A percentile compares a stretch with the other conserved stretches of the same genome.
phyloP scores from a whole-genome alignment of 1,140 invertebrate species.

The Campoletis sonorensis region DNA sequence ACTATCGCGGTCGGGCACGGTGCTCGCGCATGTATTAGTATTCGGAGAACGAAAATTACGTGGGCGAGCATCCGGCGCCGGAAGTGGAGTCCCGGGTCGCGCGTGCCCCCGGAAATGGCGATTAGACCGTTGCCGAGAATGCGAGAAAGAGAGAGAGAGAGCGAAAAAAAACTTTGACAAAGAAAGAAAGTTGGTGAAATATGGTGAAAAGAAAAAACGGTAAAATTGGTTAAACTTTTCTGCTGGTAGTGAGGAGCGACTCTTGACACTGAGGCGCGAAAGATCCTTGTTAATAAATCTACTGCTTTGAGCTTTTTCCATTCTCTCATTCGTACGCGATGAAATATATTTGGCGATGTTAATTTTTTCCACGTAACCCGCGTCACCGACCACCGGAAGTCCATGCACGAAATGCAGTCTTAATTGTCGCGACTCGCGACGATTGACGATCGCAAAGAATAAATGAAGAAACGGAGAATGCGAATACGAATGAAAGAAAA shows the following conservation, averaged over 20 bases:
- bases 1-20: slow-evolving; percentile 26
- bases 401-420: no score
- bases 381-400: no score
- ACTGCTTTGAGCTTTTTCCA: no score
- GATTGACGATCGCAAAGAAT: no score
- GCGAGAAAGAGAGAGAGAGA: neutral
- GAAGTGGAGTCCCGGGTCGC: slow-evolving; percentile 40
- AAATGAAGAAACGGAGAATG: no score
- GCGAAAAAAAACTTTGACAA: slow-evolving; percentile 4
- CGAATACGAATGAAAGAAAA: no score
- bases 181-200: neutral
- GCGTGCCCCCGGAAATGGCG: slow-evolving; percentile 41
- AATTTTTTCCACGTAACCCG: no score
- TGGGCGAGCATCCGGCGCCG: slow-evolving; percentile 42
- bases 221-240: neutral
- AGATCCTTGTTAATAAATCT: no score
- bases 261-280: neutral
- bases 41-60: slow-evolving; percentile 43
- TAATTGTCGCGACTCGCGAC: no score
- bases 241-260: neutral
- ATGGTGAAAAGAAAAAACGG: neutral
- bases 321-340: no score
- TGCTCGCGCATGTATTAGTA: slow-evolving; percentile 18
- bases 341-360: no score
- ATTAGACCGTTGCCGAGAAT: slow-evolving; percentile 35